A percentile compares a stretch with the other conserved stretches of the same genome.
Conservation (phyloP, 2,113 vertebrate species). For the Elaphurus davidianus region DNA sequence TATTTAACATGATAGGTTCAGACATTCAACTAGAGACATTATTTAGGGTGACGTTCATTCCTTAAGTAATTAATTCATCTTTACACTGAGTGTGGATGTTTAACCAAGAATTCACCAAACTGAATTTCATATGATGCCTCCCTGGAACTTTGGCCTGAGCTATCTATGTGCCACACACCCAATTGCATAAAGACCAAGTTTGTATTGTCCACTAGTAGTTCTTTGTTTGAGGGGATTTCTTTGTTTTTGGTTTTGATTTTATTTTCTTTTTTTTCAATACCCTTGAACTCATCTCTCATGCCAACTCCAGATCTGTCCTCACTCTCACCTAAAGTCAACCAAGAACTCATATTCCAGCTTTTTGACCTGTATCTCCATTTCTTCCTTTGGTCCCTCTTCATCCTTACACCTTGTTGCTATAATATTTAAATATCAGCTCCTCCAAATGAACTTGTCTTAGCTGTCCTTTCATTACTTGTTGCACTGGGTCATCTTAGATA, state of each 20-base stretch:
- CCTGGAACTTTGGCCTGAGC: not conserved
- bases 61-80: not conserved
- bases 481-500: not conserved
- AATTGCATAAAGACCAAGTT: not conserved
- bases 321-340: not conserved
- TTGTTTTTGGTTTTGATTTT: not conserved
- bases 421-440: not conserved
- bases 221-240: not conserved
- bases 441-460: not conserved
- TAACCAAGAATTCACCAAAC: not conserved
- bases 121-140: not conserved
- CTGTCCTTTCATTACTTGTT: not conserved
- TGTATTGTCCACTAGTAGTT: not conserved
- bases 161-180: not conserved
- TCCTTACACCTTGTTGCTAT: not conserved
- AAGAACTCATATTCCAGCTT: not conserved
- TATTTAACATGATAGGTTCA: not conserved
- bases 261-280: not conserved
- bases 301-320: not conserved
- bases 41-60: not conserved
- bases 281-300: not conserved
- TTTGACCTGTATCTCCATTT: not conserved
- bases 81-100: not conserved
- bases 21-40: not conserved
- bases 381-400: not conserved